These are phyloP conservation scores for Heliconius melpomene DNA, from an alignment of 1,140 invertebrate species.

Conservation along the genomic window DNA sequence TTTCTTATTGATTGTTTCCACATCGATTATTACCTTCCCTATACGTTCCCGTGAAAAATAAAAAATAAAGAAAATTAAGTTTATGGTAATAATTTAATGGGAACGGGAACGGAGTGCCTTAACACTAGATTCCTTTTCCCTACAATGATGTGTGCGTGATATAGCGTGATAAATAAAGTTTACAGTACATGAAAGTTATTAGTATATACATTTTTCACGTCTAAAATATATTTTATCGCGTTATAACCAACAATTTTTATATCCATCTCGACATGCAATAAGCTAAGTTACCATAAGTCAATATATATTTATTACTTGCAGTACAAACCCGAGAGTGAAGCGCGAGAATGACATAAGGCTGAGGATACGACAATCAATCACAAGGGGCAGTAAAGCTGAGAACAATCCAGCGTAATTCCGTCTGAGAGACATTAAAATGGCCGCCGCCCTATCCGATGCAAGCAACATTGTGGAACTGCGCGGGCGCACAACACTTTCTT, in stretches of 20 bases:
- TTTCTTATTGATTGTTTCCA: constrained; percentile 15
- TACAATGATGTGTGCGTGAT: too few species aligned
- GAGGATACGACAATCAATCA: constrained; percentile 80
- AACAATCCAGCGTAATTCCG: constrained; percentile 81
- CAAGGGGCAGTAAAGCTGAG: constrained; percentile 74
- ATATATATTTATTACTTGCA: constrained; percentile 74
- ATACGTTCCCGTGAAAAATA: background rate
- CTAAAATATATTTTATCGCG: background rate
- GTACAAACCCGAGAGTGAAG: constrained; percentile 73
- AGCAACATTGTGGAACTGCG: constrained; percentile 71
- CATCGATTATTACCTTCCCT: background rate
- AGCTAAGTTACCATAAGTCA: constrained; percentile 71
- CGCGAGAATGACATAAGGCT: constrained; percentile 76
- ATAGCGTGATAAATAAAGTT: background rate
- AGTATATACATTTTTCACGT: background rate
- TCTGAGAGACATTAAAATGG: constrained; percentile 78
- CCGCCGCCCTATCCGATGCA: constrained; percentile 78
- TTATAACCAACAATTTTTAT: background rate
- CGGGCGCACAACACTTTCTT: constrained; percentile 61
- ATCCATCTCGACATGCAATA: constrained; percentile 37
- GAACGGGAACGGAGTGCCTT: too few species aligned
- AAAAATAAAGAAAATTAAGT: background rate
- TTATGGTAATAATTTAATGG: too few species aligned
- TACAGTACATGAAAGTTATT: background rate
- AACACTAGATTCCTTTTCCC: too few species aligned